Percentiles rank a stretch among this genome's conserved stretches.
Evolutionary conservation across 2,113 vertebrate species (phyloP).

Genomic region (Cinclus cinclus): DNA sequence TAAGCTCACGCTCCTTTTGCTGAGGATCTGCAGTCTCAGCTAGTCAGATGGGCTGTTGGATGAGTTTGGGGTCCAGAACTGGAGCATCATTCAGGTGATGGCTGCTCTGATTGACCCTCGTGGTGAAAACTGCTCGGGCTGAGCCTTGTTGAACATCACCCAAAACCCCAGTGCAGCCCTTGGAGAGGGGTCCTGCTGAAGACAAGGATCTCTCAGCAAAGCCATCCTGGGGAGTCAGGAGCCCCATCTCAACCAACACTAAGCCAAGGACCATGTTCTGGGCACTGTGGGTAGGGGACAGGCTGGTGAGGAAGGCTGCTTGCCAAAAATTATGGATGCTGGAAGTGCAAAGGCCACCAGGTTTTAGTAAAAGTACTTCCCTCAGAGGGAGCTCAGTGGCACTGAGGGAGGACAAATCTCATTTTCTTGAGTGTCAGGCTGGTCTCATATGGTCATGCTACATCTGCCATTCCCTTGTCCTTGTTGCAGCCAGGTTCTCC

Average conservation of each 20-base stretch:
- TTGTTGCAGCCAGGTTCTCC: not conserved
- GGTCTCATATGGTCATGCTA: not conserved
- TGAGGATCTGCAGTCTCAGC: not conserved
- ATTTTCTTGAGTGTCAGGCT: not conserved
- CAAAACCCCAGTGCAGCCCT: not conserved
- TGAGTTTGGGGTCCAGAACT: not conserved
- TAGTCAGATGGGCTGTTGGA: not conserved
- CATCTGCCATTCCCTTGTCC: not conserved
- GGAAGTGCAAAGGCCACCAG: not conserved
- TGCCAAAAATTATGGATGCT: not conserved
- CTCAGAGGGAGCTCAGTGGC: not conserved
- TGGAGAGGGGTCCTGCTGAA: not conserved
- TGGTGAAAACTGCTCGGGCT: not conserved
- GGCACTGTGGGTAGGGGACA: not conserved
- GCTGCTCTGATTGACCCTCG: not conserved
- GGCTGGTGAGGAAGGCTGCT: not conserved
- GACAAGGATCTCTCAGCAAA: not conserved
- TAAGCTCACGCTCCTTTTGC: not conserved
- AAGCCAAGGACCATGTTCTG: not conserved
- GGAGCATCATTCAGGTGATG: not conserved
- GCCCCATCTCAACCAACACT: fast-evolving
- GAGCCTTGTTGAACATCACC: not conserved
- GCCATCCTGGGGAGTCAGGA: not conserved
- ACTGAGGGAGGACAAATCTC: not conserved
- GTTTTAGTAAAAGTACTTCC: not conserved